Conservation (phyloP, 1,140 invertebrate species). For the Ephestia elutella region DNA sequence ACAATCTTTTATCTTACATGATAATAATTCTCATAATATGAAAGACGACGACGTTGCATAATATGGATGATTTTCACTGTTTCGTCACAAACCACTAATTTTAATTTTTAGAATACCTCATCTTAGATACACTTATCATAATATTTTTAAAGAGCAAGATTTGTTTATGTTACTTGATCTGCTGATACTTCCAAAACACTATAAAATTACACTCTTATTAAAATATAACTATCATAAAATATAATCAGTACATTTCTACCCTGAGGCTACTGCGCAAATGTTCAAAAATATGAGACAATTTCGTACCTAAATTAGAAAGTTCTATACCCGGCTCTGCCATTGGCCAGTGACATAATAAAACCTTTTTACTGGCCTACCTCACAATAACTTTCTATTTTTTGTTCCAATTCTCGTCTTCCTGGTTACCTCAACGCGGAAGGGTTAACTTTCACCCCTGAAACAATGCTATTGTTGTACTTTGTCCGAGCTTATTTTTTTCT, state of each 20-base stretch:
- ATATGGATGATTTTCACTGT: too few species aligned
- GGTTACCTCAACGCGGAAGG: constrained; percentile 59
- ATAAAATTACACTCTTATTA: too few species aligned
- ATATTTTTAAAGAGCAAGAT: too few species aligned
- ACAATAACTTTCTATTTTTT: constrained; percentile 67
- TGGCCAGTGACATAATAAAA: constrained; percentile 48
- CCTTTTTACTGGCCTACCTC: constrained; percentile 46
- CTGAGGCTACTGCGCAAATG: constrained; percentile 51
- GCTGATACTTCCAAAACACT: too few species aligned
- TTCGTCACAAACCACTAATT: too few species aligned
- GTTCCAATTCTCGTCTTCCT: constrained; percentile 63
- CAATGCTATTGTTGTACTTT: constrained; percentile 38
- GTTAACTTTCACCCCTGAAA: constrained; percentile 62
- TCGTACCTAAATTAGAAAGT: constrained; percentile 65
- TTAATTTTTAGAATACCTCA: too few species aligned
- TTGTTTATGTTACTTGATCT: too few species aligned
- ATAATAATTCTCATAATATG: too few species aligned
- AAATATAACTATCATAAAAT: neutral
- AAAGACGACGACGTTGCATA: too few species aligned
- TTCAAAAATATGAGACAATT: constrained; percentile 33
- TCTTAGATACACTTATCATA: too few species aligned
- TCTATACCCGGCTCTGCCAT: constrained; percentile 35
- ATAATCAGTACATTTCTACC: constrained; percentile 12
- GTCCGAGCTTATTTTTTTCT: neutral
- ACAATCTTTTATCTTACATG: too few species aligned